A percentile compares a stretch with the other conserved stretches of the same genome.
phyloP scores from a whole-genome alignment of 1,140 invertebrate genomes.

The Listronotus oregonensis region DNA sequence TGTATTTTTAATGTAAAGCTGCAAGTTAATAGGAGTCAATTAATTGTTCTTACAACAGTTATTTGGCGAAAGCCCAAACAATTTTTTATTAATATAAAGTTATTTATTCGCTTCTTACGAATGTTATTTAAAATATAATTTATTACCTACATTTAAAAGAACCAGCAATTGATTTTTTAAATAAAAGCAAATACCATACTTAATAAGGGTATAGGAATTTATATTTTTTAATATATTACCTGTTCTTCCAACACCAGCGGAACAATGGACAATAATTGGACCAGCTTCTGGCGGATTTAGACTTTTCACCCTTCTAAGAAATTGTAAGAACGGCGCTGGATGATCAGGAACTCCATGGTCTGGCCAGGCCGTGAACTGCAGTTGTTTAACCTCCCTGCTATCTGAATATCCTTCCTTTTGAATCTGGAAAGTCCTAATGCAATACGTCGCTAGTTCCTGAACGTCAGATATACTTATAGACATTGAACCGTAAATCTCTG shows the following conservation, averaged over 20 bases:
- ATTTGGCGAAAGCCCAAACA: too few relatives aligned
- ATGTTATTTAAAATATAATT: too few relatives aligned
- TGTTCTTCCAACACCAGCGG: slow-evolving; percentile 95
- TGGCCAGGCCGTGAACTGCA: slow-evolving; percentile 99
- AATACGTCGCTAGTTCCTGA: slow-evolving; percentile 96
- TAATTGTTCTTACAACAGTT: too few relatives aligned
- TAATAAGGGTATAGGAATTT: too few relatives aligned
- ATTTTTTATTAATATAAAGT: too few relatives aligned
- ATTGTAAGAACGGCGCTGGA: slow-evolving; percentile 97
- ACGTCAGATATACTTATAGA: slow-evolving; percentile 90
- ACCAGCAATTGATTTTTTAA: too few relatives aligned
- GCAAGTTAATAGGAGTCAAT: too few relatives aligned
- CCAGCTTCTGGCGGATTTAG: slow-evolving; percentile 89
- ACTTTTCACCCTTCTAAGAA: slow-evolving; percentile 88
- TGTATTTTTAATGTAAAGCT: too few relatives aligned
- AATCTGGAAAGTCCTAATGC: slow-evolving; percentile 94
- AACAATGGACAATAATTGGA: slow-evolving; percentile 96
- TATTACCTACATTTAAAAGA: too few relatives aligned
- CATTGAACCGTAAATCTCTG: slow-evolving; percentile 95
- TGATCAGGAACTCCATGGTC: slow-evolving; percentile 99
- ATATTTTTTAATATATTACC: slow-evolving; percentile 64
- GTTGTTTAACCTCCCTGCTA: slow-evolving; percentile 93
- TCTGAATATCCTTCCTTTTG: slow-evolving; percentile 74
- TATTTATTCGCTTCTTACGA: too few relatives aligned
- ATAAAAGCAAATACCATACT: too few relatives aligned